Base-by-base conservation (phyloP, 2,113 vertebrate genomes). In the Bos indicus region DNA sequence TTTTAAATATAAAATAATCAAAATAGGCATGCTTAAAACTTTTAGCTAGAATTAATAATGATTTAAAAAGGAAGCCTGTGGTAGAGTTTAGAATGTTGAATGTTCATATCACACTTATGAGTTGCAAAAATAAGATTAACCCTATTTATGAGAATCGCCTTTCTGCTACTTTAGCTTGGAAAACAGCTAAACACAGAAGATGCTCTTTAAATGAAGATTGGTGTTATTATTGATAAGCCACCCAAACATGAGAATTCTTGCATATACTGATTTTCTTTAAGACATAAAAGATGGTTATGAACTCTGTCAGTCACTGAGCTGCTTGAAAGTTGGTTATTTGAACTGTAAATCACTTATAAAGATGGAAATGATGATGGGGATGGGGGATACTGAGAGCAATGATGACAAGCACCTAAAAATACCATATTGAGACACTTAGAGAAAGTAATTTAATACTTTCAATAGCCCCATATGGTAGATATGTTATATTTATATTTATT, bases 51-150 rank as follows among this genome's bases (percentile, higher is more conserved):
- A 57, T 71, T 71, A 67, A 64, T 59, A 52, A 59, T 62, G 36
- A 59, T 25, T 33, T 77, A 40, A 43, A 28, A 87, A 77, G 7
- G n/a, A 91, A 91, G 54, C 57, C 88, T 30, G 25, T 54, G 74
- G 36, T 92, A 57, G n/a, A 93, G 92, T 62, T 96, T 40, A 90
- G 56, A 88, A 78, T 82, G 33, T 94, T 95, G 14, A 84, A 19
- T 33, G 11, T 48, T 97, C 86, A 67, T 94, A 91, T 57, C 54
- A 88, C 64, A 81, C 25, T 57, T 78, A 14, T 88, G 19, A 82
- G 51, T 91, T 90, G 14, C 81, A 60, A 52, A 97, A 94, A 74
- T 54, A 86, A 90, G 26, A 33, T 82, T 90, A 92, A 5, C 25
- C n/a, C 40, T 67, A 52, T 89, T 59, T 74, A 91, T 48, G 78